Percentiles rank a stretch among this genome's conserved stretches.
Conservation (phyloP, 1,140 invertebrate species). For the Ceratina japonica region DNA sequence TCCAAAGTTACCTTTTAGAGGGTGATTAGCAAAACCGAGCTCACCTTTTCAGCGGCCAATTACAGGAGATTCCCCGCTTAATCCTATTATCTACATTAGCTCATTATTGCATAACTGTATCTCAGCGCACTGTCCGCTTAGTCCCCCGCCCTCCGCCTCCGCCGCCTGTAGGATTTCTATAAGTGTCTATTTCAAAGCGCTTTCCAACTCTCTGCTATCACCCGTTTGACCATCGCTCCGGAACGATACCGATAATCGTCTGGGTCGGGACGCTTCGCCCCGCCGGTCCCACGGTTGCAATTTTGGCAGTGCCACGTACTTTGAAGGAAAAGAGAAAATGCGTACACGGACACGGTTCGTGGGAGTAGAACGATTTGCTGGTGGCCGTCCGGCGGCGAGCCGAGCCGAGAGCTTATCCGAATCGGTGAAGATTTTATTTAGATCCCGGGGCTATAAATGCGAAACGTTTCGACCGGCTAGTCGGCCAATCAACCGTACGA, state of each 20-base stretch:
- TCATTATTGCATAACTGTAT: slow-evolving; percentile 75
- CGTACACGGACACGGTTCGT: not conserved
- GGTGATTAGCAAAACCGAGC: slow-evolving; percentile 74
- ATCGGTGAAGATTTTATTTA: slow-evolving; percentile 77
- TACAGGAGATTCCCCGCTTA: slow-evolving; percentile 73
- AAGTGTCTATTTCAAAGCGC: slow-evolving; percentile 48
- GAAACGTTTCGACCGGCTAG: slow-evolving; percentile 64
- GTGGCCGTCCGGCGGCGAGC: no score
- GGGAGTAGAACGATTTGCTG: slow-evolving; percentile 34
- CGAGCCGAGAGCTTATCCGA: slow-evolving; percentile 63
- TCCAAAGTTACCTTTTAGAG: slow-evolving; percentile 70
- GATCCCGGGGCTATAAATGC: slow-evolving; percentile 77
- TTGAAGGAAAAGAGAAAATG: not conserved
- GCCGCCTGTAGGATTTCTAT: slow-evolving; percentile 32
- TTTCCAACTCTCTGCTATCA: slow-evolving; percentile 20
- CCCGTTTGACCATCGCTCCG: not conserved
- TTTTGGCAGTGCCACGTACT: not conserved
- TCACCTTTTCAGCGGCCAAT: slow-evolving; percentile 77
- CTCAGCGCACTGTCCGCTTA: slow-evolving; percentile 54
- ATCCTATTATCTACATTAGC: slow-evolving; percentile 78
- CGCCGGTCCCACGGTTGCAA: not conserved
- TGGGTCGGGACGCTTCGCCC: not conserved
- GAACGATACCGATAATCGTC: not conserved
- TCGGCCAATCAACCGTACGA: slow-evolving; percentile 64
- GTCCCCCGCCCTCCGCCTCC: slow-evolving; percentile 4